Conservation (phyloP, 2,888 invertebrate genomes). For the Galerucella nymphaeae region DNA sequence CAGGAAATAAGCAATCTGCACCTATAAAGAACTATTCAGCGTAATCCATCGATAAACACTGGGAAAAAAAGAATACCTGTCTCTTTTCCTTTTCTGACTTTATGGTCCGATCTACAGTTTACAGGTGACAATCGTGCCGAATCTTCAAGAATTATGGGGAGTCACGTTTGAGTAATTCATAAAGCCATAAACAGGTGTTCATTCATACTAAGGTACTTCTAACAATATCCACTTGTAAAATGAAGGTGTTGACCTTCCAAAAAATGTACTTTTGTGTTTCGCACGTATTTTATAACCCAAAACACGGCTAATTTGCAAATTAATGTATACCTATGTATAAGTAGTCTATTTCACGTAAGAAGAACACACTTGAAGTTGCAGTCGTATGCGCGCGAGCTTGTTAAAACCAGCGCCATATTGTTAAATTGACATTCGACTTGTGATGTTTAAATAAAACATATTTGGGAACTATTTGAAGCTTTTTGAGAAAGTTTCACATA, state of each 20-base stretch:
- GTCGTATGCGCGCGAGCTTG: too few relatives aligned
- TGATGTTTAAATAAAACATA: too few relatives aligned
- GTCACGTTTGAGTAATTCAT: slow-evolving; percentile 63
- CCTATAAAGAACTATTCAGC: not conserved
- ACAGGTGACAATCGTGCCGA: slow-evolving; percentile 60
- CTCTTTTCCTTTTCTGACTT: slow-evolving; percentile 36
- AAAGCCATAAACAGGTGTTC: slow-evolving; percentile 53
- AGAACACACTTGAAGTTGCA: too few relatives aligned
- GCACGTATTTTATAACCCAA: slow-evolving; percentile 7
- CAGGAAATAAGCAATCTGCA: not conserved
- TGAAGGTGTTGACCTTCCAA: slow-evolving; percentile 9
- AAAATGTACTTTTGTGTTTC: slow-evolving; percentile 12
- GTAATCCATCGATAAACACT: slow-evolving; percentile 7
- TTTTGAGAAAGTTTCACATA: too few relatives aligned
- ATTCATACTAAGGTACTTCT: slow-evolving; percentile 31
- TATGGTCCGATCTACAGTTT: slow-evolving; percentile 44
- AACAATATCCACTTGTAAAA: slow-evolving; percentile 42
- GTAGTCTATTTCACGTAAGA: too few relatives aligned
- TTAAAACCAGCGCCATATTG: too few relatives aligned
- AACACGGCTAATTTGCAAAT: too few relatives aligned
- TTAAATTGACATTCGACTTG: too few relatives aligned
- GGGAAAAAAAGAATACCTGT: slow-evolving; percentile 36
- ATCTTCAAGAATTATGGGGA: slow-evolving; percentile 58
- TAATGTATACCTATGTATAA: too few relatives aligned
- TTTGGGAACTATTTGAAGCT: too few relatives aligned